A percentile compares a stretch with the other conserved stretches of the same genome.
These are phyloP conservation scores for Buathra laborator DNA, from an alignment of 2,888 invertebrate species.

Conservation along the genomic window DNA sequence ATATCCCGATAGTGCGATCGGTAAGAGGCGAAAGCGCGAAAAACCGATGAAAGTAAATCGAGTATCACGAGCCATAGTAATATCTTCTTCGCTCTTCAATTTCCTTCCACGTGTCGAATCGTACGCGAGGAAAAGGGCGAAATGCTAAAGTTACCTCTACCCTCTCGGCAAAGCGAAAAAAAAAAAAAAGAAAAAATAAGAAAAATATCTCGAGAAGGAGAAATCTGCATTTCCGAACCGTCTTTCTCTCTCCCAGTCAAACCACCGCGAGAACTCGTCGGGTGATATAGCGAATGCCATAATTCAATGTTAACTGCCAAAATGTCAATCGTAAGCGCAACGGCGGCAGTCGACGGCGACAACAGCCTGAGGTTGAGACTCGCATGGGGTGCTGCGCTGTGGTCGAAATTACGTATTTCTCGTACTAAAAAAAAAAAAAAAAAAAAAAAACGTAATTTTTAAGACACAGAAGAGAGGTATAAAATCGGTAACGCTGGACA, in stretches of 20 bases:
- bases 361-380: constrained; percentile 24
- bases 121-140: background rate
- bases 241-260: constrained; percentile 32
- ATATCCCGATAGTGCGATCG: constrained; percentile 57
- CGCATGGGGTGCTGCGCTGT: constrained; percentile 39
- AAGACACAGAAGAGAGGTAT: background rate
- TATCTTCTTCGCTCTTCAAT: constrained; percentile 48
- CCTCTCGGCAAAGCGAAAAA: background rate
- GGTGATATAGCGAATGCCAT: constrained; percentile 74
- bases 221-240: constrained; percentile 58
- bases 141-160: background rate
- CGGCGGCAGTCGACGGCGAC: constrained; percentile 13
- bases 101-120: constrained; percentile 50
- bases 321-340: constrained; percentile 71
- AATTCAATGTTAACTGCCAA: constrained; percentile 77
- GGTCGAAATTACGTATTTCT: constrained; percentile 44
- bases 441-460: background rate
- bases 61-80: constrained; percentile 31
- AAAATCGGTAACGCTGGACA: constrained; percentile 29
- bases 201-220: constrained; percentile 30
- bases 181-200: too few relatives aligned
- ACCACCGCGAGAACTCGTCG: constrained; percentile 56
- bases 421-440: constrained; percentile 35
- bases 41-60: constrained; percentile 24
- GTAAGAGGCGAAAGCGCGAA: constrained; percentile 53